These are phyloP conservation scores for Artibeus jamaicensis DNA, from an alignment of 2,797 vertebrate genomes.

Conservation along the genomic window DNA sequence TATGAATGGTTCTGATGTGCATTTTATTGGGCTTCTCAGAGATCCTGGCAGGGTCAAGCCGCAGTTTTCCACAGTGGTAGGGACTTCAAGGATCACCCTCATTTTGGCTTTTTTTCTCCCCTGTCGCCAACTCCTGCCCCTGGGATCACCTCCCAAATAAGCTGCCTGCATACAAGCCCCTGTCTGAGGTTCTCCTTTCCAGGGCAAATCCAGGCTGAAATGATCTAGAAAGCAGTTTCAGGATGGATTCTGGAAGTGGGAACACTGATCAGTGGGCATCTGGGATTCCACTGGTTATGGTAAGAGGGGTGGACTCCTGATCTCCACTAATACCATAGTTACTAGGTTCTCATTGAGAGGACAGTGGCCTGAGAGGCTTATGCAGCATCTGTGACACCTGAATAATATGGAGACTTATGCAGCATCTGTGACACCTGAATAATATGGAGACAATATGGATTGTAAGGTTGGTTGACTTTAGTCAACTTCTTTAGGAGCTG, in stretches of 20 bases:
- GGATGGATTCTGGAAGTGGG: not conserved
- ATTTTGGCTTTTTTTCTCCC: not conserved
- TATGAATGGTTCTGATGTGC: not conserved
- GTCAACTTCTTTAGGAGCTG: not conserved
- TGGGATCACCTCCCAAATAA: not conserved
- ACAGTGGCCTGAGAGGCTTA: not conserved
- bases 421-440: not conserved
- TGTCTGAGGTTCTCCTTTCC: not conserved
- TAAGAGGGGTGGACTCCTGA: not conserved
- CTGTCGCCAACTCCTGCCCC: accelerated
- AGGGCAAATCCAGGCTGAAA: not conserved
- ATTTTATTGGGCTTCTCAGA: not conserved
- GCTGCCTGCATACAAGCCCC: not conserved
- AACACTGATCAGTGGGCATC: not conserved
- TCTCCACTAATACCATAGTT: not conserved
- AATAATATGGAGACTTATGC: not conserved
- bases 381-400: not conserved
- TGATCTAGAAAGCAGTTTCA: not conserved
- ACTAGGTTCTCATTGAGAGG: not conserved
- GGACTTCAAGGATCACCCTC: not conserved
- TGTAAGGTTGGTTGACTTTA: not conserved
- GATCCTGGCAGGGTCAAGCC: not conserved
- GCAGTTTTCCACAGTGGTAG: not conserved
- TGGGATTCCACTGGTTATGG: not conserved
- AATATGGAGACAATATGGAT: not conserved